Evolutionary conservation across 1,140 invertebrate species (phyloP), one percentile per base, ranked within the genome.

Genomic region (Maconellicoccus hirsutus): DNA sequence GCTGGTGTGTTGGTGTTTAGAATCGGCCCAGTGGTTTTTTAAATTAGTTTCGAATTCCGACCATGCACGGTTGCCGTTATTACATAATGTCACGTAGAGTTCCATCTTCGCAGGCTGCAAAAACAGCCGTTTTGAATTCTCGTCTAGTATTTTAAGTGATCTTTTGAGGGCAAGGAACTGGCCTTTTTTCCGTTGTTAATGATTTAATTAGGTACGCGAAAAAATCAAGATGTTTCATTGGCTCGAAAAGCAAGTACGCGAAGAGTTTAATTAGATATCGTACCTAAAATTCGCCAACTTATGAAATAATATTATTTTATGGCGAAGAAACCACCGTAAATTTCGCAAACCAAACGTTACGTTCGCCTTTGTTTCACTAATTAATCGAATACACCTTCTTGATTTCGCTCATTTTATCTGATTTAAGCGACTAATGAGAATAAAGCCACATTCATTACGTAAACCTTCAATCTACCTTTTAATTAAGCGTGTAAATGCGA

Each of bases 1-100:
- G 42, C 42, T 19, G 42, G 42, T 52, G 42, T 52, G 29, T 33
- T 12, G 3, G 29, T 33, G 29, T 52, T 52, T 16, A 19, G 42
- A 52, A 52, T 52, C 42, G 42, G 42, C 42, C 42, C 42, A 52
- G 3, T 52, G 42, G 42, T 52, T 52, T 52, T 52, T 52, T 16
- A 52, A 52, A 52, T 52, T 52, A 52, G 42, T 52, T 52, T 52
- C 42, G 42, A 52, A 52, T 52, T 52, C 42, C 42, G 42, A 16
- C n/a, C 42, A 19, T 52, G 42, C n/a, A 52, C 42, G 12, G 42
- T 52, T 52, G n/a, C 16, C 42, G 42, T 52, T 52, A 52, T 52
- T 52, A 52, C 42, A 52, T 52, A 52, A 52, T 52, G 42, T 52
- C 42, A 52, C 42, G 42, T 52, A 52, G 42, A 14, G 16, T 16